These are phyloP conservation scores for Eupithecia tripunctaria DNA, from an alignment of 2,888 invertebrate genomes.

Conservation along the genomic window DNA sequence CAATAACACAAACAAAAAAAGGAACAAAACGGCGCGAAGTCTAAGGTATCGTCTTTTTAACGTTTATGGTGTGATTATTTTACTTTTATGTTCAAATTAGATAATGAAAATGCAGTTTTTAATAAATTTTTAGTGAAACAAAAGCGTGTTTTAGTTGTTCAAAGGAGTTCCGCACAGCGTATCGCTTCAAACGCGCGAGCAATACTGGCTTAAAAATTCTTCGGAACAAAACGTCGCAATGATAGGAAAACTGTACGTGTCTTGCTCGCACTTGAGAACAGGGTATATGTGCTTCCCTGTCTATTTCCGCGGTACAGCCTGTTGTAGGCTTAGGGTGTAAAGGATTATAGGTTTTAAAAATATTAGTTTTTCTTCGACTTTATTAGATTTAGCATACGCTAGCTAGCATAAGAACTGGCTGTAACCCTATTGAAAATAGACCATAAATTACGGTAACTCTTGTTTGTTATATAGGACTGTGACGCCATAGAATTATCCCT, in stretches of 20 bases:
- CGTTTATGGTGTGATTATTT: background rate
- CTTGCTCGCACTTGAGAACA: conserved; percentile 56
- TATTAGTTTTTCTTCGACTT: background rate
- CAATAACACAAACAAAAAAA: conserved; percentile 10
- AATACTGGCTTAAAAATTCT: conserved; percentile 74
- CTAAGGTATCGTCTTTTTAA: background rate
- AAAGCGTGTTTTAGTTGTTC: conserved; percentile 52
- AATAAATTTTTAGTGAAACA: conserved; percentile 32
- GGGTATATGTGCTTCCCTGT: conserved; percentile 54
- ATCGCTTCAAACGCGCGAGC: conserved; percentile 67
- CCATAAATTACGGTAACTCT: no score
- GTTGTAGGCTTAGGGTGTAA: conserved; percentile 38
- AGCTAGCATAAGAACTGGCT: background rate
- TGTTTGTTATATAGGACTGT: no score
- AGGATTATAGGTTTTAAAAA: conserved; percentile 26
- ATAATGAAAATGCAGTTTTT: conserved; percentile 52
- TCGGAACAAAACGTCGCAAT: conserved; percentile 50
- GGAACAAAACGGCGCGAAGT: background rate
- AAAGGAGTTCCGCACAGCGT: conserved; percentile 58
- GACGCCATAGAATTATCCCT: no score
- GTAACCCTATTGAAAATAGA: background rate
- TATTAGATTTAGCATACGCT: background rate
- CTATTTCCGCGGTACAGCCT: conserved; percentile 54
- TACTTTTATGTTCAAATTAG: background rate
- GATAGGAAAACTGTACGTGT: conserved; percentile 65